phyloP scores from a whole-genome alignment of 2,113 vertebrate genomes.

The Burhinus bistriatus region DNA sequence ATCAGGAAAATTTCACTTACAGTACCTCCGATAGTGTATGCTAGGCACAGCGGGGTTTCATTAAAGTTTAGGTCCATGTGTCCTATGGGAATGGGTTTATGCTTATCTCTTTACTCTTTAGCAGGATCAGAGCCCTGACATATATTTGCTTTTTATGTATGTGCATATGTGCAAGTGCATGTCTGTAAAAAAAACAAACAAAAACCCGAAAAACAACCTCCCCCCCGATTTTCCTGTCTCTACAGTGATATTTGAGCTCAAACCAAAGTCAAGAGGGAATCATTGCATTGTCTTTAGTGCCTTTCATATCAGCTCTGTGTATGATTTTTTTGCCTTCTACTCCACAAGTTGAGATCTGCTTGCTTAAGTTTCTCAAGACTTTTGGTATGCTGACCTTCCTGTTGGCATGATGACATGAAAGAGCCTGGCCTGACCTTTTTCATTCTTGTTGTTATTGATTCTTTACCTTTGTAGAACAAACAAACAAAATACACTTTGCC shows the following conservation, averaged over 20 bases:
- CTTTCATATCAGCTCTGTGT: background rate
- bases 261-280: background rate
- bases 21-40: background rate
- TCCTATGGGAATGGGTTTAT: background rate
- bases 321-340: background rate
- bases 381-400: background rate
- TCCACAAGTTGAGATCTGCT: background rate
- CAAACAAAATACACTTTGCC: background rate
- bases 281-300: accelerated
- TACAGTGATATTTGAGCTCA: background rate
- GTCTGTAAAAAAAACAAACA: background rate
- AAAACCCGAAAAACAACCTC: background rate
- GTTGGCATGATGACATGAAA: background rate
- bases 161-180: background rate
- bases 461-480: slow-evolving; percentile 12
- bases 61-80: background rate
- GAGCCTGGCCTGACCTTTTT: background rate
- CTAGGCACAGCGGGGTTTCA: background rate
- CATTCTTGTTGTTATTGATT: slow-evolving; percentile 14
- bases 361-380: background rate
- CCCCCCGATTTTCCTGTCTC: background rate
- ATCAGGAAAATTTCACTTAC: background rate
- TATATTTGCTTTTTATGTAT: background rate
- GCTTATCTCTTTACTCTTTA: background rate
- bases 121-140: background rate